These are phyloP conservation scores for Cuculus canorus DNA, from an alignment of 2,797 vertebrate species.

Conservation along the genomic window DNA sequence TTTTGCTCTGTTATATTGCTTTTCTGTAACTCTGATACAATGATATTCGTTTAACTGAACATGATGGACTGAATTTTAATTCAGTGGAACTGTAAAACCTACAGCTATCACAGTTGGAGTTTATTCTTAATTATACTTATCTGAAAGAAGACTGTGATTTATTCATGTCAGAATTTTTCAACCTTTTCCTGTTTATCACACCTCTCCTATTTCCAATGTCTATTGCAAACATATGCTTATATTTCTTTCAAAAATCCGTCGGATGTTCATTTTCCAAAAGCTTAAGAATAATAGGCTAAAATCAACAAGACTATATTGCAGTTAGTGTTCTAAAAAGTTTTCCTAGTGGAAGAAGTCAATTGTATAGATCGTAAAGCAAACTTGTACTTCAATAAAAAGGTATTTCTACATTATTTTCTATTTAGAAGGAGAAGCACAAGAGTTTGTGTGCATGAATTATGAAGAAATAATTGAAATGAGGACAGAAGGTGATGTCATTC, in stretches of 20 bases:
- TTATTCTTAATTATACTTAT: neutral
- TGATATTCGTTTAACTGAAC: neutral
- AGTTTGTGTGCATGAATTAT: neutral
- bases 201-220: neutral
- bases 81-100: neutral
- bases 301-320: neutral
- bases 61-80: neutral
- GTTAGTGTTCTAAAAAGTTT: neutral
- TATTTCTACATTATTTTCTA: neutral
- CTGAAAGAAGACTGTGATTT: neutral
- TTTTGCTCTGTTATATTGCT: neutral
- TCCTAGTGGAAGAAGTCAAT: neutral
- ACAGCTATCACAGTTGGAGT: neutral
- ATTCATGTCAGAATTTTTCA: neutral
- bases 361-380: neutral
- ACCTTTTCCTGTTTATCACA: neutral
- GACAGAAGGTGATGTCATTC: neutral
- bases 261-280: neutral
- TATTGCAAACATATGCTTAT: neutral
- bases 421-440: neutral
- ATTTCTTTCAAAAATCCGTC: neutral
- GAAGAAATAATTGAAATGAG: conserved; percentile 7
- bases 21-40: neutral
- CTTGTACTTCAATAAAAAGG: neutral
- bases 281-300: neutral